Evolutionary conservation across 2,113 vertebrate species (phyloP), one percentile per base, ranked within the genome.

Genomic region (Xenus cinereus): DNA sequence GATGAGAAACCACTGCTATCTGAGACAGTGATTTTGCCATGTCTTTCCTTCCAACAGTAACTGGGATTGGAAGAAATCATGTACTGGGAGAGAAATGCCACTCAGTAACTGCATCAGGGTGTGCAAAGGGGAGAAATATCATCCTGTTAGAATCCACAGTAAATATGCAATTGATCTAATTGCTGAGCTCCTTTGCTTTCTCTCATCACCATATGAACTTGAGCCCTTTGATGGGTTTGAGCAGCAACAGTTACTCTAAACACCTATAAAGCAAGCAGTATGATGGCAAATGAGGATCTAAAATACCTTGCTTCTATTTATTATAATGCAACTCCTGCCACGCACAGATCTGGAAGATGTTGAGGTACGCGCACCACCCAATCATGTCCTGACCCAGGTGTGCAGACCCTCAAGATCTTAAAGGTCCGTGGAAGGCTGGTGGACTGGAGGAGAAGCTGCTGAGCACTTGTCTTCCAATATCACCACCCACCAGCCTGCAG

Each of bases 1-100:
- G 83, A 95, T 92, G 83, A 90, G 76, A 95, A 96, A 95, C 77
- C 4, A 0, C 91, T 66, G 53, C 74, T 94, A 17, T 86, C 88
- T 24, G 59, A 96, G 80, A 79, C 87, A 48, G 83, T 2, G 22
- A 73, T 37, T 76, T 76, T 87, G 66, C 77, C 57, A 26, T 57
- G 66, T 73, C 84, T 93, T 64, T 92, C 68, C 66, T 92, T 62
- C 73, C 80, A 37, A 6, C 45, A 33, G 20, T 19, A 74, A 69
- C 59, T 43, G 57, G 48, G 28, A 43, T 32, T 76, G 84, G 45
- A 82, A 91, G 50, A 69, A 74, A 75, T 24, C 13, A 23, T 18
- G 23, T 56, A 51, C 48, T 89, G 56, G 69, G 56, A 81, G 27
- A 91, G 53, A 75, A 87, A 75, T 41, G 20, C 3, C 5, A 9